Evolutionary conservation across 2,113 vertebrate genomes (phyloP), one percentile per base, ranked within the genome.

Genomic region (Acrocephalus arundinaceus): DNA sequence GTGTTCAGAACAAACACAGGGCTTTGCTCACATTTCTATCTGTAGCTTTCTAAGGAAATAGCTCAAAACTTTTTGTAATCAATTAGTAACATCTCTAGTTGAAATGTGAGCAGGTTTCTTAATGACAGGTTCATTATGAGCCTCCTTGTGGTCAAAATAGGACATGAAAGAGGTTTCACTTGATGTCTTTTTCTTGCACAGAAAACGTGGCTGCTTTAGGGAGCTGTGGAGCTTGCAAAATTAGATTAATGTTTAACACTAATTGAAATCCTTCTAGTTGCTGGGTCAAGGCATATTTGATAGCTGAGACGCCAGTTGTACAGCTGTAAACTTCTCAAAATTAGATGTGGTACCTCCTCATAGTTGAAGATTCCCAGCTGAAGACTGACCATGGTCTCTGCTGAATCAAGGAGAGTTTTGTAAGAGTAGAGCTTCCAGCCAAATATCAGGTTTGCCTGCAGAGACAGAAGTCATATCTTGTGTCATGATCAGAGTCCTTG

Each of bases 331-430:
- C 7, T 23, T 94, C 17, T 71, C 52, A 86, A n/a, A 73, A 52
- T 54, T 14, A 86, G 19, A 68, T 57, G 14, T 59, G 4, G 30
- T 98, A 99, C 99, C 98, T 99, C 99, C 52, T 99, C 98, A 2
- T 99, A 99, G 98, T 99, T 99, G 97, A 99, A 99, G 96, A 99
- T 99, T 75, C 99, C 99, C 71, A 99, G 97, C 97, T 99, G 99
- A 95, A 99, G 98, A 94, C 99, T 99, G 97, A 99, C 97, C 97
- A 99, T 98, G 23, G 99, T 99, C 97, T 98, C 98, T 71, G 98
- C 98, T 1, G 99, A 98, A 74, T 99, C 98, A 59, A 98, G 97
- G 70, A 99, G 97, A 57, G 99, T 99, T 97, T 98, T 98, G 93
- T 99, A 99, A 11, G 99, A 99, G 88, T 87, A 97, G 49, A 99